A percentile compares a stretch with the other conserved stretches of the same genome.
Evolutionary conservation across 2,888 invertebrate species (phyloP).

Genomic region (Aspidiotus destructor): DNA sequence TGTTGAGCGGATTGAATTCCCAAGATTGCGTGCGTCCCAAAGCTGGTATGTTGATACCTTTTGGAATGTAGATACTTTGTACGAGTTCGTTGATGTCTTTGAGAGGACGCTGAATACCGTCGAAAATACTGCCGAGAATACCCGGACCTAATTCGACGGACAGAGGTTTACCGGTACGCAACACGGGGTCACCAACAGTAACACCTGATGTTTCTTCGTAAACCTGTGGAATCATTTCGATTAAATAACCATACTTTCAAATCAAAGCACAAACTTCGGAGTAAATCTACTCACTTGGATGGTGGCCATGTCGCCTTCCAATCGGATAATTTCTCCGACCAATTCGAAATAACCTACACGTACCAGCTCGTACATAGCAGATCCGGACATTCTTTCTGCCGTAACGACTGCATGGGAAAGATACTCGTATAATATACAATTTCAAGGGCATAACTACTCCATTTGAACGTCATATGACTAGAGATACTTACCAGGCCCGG

Average conservation of each 20-base stretch:
- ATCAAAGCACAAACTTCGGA: background rate
- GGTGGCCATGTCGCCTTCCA: conserved; percentile 99
- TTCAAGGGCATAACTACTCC: background rate
- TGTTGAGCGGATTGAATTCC: conserved; percentile 82
- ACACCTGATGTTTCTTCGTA: conserved; percentile 96
- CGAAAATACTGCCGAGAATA: conserved; percentile 98
- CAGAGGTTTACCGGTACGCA: conserved; percentile 95
- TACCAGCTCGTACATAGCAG: conserved; percentile 99
- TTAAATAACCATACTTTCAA: background rate
- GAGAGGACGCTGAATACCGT: conserved; percentile 98
- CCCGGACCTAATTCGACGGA: conserved; percentile 94
- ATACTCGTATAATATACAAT: background rate
- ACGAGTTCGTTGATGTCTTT: conserved; percentile 92
- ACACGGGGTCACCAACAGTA: conserved; percentile 97
- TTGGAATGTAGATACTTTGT: conserved; percentile 97
- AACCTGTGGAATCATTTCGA: conserved; percentile 47
- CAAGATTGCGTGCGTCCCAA: conserved; percentile 69
- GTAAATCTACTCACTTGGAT: conserved; percentile 71
- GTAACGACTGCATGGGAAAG: conserved; percentile 73
- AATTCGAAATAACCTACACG: conserved; percentile 96
- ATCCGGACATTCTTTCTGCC: conserved; percentile 97
- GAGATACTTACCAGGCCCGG: conserved; percentile 79
- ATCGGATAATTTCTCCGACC: conserved; percentile 98
- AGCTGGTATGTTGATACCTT: conserved; percentile 92
- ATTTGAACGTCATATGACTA: background rate